Evolutionary conservation across 1,140 invertebrate genomes (phyloP).

Genomic region (Pseudomyrmex flavicornis): DNA sequence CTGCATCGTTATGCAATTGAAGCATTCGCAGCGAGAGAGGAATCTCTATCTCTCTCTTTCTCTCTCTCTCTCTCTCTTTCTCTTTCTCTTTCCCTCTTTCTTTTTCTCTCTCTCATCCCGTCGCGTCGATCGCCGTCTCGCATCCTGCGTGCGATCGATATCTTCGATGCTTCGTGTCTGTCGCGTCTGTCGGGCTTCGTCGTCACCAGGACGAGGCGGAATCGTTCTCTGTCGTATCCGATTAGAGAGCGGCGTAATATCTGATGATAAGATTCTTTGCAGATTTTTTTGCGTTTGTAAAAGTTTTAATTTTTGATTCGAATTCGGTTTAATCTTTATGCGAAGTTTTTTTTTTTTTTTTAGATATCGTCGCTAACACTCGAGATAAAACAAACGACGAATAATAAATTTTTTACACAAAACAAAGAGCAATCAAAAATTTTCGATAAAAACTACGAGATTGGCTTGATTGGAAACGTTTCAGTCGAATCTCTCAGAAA

Average conservation of each 20-base stretch:
- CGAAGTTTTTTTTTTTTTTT: not conserved
- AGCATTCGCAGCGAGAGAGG: constrained; percentile 28
- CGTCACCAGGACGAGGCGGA: constrained; percentile 2
- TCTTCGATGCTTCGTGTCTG: constrained; percentile 33
- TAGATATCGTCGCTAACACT: not conserved
- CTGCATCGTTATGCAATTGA: constrained; percentile 58
- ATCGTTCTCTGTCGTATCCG: constrained; percentile 8
- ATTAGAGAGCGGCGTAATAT: constrained; percentile 48
- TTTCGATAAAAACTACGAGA: not conserved
- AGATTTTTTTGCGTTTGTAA: not conserved
- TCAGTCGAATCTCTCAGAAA: constrained; percentile 7
- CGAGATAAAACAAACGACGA: not conserved
- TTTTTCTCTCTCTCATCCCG: constrained; percentile 60
- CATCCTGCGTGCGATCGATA: constrained; percentile 51
- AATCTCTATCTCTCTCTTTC: constrained; percentile 41
- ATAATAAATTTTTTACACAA: not conserved
- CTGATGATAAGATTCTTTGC: constrained; percentile 13
- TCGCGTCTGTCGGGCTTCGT: constrained; percentile 9
- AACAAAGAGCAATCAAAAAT: no score
- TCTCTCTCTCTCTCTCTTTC: constrained; percentile 49
- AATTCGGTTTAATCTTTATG: not conserved
- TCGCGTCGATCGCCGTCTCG: constrained; percentile 31
- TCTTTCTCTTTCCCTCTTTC: no score
- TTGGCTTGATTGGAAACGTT: not conserved
- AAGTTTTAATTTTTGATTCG: not conserved